phyloP scores from a whole-genome alignment of 1,140 invertebrate species.

The Tetranychus urticae region DNA sequence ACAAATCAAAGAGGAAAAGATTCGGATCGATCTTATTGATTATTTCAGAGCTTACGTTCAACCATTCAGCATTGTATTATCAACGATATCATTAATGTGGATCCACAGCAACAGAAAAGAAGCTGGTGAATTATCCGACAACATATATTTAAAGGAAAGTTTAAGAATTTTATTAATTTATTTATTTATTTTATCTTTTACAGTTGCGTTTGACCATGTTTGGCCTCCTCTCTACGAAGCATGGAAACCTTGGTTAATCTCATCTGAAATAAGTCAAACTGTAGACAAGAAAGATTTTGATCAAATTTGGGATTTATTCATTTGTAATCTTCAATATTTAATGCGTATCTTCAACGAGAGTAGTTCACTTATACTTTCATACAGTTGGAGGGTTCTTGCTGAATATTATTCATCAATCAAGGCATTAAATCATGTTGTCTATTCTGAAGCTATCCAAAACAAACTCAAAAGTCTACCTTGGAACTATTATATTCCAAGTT shows the following conservation, averaged over 20 bases:
- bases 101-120: neutral
- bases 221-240: neutral
- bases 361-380: neutral
- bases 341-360: neutral
- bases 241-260: neutral
- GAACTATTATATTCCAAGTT: neutral
- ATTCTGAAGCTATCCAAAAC: neutral
- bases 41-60: neutral
- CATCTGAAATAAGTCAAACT: neutral
- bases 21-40: neutral
- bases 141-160: neutral
- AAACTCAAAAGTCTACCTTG: neutral
- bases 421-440: no score
- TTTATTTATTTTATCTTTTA: neutral
- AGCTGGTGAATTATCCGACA: neutral
- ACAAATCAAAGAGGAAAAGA: neutral
- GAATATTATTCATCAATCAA: neutral
- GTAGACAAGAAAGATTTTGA: neutral
- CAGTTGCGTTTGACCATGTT: neutral
- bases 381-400: neutral
- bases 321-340: neutral
- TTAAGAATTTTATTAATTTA: neutral
- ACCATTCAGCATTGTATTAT: neutral
- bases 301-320: neutral
- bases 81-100: neutral